phyloP scores from a whole-genome alignment of 2,113 vertebrate species.

The Origma solitaria region DNA sequence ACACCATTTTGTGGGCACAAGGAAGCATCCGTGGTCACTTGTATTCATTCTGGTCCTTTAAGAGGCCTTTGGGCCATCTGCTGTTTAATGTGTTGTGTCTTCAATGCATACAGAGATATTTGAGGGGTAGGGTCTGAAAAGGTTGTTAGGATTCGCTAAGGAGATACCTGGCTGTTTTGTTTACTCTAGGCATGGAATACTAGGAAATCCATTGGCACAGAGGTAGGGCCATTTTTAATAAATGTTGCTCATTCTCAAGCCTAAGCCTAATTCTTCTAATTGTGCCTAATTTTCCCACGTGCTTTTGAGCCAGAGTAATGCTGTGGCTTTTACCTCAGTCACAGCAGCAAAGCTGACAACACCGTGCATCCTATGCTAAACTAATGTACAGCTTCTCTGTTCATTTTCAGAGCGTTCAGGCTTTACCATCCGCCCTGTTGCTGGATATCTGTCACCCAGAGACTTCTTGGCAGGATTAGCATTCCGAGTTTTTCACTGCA shows the following conservation, averaged over 20 bases:
- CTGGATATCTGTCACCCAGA: constrained; percentile 92
- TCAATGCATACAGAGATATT: neutral
- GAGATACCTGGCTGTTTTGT: neutral
- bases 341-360: neutral
- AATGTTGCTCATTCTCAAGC: neutral
- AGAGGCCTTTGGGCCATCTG: neutral
- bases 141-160: neutral
- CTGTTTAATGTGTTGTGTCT: neutral
- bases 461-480: constrained; percentile 97
- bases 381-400: neutral
- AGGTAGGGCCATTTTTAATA: neutral
- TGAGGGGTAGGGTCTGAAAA: neutral
- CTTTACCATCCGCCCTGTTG: constrained; percentile 94
- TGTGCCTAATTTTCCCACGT: rapidly evolving
- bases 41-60: neutral
- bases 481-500: constrained; percentile 98
- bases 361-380: neutral
- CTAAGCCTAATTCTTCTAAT: neutral
- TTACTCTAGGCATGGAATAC: neutral
- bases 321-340: neutral
- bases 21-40: neutral
- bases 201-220: neutral
- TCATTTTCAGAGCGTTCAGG: constrained; percentile 85
- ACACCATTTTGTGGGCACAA: neutral
- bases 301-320: neutral